A percentile compares a stretch with the other conserved stretches of the same genome.
phyloP scores from a whole-genome alignment of 1,140 invertebrate species.

The Bradynema listronoti region DNA sequence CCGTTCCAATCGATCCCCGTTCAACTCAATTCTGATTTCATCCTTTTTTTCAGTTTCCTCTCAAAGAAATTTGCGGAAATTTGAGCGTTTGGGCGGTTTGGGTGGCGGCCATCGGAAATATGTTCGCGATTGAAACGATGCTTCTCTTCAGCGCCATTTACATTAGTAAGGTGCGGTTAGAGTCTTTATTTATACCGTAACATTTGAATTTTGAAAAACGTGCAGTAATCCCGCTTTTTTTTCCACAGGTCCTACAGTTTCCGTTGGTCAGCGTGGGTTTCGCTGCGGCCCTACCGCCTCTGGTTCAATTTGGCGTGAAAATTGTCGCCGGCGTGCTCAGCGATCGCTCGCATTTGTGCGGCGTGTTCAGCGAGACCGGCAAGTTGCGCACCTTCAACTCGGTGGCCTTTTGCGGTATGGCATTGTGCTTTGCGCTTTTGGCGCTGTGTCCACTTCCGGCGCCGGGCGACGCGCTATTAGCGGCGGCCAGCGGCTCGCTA shows the following conservation, averaged over 20 bases:
- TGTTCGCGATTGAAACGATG: constrained; percentile 42
- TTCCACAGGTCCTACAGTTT: constrained; percentile 30
- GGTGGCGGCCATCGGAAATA: constrained; percentile 49
- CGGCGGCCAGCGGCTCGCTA: too few species aligned
- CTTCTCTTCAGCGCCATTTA: constrained; percentile 41
- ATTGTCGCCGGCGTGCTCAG: constrained; percentile 36
- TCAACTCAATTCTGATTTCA: background rate
- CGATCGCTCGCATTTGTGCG: constrained; percentile 28
- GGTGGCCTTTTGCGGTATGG: constrained; percentile 41
- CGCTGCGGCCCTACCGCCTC: constrained; percentile 28
- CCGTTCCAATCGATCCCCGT: too few species aligned
- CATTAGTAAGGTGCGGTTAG: constrained; percentile 16
- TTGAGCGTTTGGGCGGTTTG: constrained; percentile 46
- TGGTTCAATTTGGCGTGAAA: constrained; percentile 44
- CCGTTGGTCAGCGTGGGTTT: constrained; percentile 30
- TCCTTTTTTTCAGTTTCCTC: constrained; percentile 30
- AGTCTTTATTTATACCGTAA: background rate
- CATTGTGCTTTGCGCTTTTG: constrained; percentile 34
- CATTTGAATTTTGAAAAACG: background rate
- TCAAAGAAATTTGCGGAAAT: constrained; percentile 28
- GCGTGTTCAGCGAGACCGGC: constrained; percentile 16
- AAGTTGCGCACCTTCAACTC: constrained; percentile 41
- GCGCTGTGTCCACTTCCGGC: too few species aligned
- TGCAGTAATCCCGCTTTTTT: too few species aligned
- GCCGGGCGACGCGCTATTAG: too few species aligned